These are phyloP conservation scores for Chrysocyon brachyurus DNA, from an alignment of 2,797 vertebrate species.

Conservation along the genomic window DNA sequence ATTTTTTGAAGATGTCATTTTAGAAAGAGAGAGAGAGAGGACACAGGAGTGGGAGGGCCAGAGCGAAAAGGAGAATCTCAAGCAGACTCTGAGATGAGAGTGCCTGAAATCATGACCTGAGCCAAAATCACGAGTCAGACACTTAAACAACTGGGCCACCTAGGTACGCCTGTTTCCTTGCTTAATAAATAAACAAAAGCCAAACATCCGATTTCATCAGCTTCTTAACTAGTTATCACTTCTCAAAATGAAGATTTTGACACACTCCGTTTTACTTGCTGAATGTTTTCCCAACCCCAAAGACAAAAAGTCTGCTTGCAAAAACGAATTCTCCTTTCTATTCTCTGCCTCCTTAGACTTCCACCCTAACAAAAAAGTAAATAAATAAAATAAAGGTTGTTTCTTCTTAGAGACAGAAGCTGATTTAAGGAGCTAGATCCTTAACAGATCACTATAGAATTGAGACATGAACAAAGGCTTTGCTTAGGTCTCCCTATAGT, in stretches of 20 bases:
- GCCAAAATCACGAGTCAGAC: not conserved
- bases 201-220: not conserved
- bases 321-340: constrained; percentile 23
- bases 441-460: not conserved
- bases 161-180: not conserved
- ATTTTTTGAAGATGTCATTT: not conserved
- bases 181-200: not conserved
- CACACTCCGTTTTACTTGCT: not conserved
- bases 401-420: not conserved
- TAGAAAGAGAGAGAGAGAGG: not conserved
- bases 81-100: not conserved
- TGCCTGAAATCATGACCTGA: not conserved
- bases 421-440: not conserved
- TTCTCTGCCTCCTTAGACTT: not conserved
- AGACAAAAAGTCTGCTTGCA: not conserved
- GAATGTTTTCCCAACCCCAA: not conserved
- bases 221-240: not conserved
- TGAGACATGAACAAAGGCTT: not conserved
- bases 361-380: not conserved
- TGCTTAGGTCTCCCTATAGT: not conserved
- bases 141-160: not conserved
- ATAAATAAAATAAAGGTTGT: not conserved
- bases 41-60: not conserved
- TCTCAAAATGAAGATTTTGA: not conserved
- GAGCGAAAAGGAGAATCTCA: not conserved